Conservation (phyloP, 2,888 invertebrate species). For the Latrodectus hesperus region DNA sequence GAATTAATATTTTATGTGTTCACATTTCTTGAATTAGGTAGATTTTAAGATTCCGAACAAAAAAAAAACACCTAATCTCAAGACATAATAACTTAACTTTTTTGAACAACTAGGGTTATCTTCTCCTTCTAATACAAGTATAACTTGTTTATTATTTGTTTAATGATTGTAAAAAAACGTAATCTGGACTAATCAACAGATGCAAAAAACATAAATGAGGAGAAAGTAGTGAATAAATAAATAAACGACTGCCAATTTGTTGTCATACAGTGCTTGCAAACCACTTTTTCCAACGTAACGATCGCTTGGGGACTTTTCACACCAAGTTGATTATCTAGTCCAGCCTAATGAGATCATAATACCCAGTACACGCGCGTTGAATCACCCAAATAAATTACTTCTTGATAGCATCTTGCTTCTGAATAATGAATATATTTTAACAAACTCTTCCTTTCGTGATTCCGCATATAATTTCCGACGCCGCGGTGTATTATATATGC, state of each 20-base stretch:
- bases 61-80: too few species aligned
- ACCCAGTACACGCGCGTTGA: constrained; percentile 13
- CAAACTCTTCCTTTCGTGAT: constrained; percentile 34
- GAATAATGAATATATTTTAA: constrained; percentile 35
- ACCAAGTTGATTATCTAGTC: constrained; percentile 5
- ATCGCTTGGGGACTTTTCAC: constrained; percentile 7
- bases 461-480: constrained; percentile 50
- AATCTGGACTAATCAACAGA: background rate
- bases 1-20: too few species aligned
- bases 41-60: too few species aligned
- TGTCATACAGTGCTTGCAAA: background rate
- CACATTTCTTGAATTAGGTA: too few species aligned
- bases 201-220: background rate
- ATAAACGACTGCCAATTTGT: constrained; percentile 3
- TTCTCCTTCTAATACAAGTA: too few species aligned
- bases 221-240: background rate
- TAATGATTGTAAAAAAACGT: too few species aligned
- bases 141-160: too few species aligned
- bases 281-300: background rate
- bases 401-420: constrained; percentile 33
- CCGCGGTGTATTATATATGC: constrained; percentile 28
- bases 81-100: too few species aligned
- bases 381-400: constrained; percentile 48
- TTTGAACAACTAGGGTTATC: too few species aligned
- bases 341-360: background rate